Evolutionary conservation across 2,888 invertebrate genomes (phyloP).

Genomic region (Sesia apiformis): DNA sequence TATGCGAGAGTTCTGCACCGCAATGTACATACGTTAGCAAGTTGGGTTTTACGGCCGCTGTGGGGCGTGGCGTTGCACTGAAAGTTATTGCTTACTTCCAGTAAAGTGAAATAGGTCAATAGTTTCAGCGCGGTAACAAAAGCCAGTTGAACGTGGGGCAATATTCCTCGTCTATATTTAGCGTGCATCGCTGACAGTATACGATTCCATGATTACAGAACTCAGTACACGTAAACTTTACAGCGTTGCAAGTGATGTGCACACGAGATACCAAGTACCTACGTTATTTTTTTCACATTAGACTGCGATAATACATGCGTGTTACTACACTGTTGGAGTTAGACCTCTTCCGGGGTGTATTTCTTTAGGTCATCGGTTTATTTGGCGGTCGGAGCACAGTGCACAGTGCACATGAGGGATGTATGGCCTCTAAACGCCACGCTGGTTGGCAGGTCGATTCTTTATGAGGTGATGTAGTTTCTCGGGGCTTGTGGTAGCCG

Average conservation of each 20-base stretch:
- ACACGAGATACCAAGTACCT: too few relatives aligned
- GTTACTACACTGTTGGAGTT: too few relatives aligned
- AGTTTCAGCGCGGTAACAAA: slow-evolving; percentile 72
- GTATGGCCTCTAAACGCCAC: too few relatives aligned
- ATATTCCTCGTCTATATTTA: slow-evolving; percentile 55
- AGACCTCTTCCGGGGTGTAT: too few relatives aligned
- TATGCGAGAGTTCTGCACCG: slow-evolving; percentile 9
- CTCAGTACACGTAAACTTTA: not conserved
- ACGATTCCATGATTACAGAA: slow-evolving; percentile 1
- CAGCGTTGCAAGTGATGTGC: not conserved
- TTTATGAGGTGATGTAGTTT: too few relatives aligned
- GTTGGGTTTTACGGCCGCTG: slow-evolving; percentile 51
- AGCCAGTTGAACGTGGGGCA: slow-evolving; percentile 58
- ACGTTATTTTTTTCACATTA: too few relatives aligned
- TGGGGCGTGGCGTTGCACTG: slow-evolving; percentile 45
- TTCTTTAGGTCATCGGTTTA: too few relatives aligned
- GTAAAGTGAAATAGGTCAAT: slow-evolving; percentile 73
- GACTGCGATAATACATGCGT: too few relatives aligned
- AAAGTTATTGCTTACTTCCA: slow-evolving; percentile 73
- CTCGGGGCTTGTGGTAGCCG: too few relatives aligned
- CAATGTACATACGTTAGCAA: slow-evolving; percentile 19
- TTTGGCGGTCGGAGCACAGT: too few relatives aligned
- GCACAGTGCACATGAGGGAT: too few relatives aligned
- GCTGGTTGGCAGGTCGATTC: too few relatives aligned
- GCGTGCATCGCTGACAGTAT: slow-evolving; percentile 36